Conservation (phyloP, 2,888 invertebrate species). For the Entomobrya proxima region DNA sequence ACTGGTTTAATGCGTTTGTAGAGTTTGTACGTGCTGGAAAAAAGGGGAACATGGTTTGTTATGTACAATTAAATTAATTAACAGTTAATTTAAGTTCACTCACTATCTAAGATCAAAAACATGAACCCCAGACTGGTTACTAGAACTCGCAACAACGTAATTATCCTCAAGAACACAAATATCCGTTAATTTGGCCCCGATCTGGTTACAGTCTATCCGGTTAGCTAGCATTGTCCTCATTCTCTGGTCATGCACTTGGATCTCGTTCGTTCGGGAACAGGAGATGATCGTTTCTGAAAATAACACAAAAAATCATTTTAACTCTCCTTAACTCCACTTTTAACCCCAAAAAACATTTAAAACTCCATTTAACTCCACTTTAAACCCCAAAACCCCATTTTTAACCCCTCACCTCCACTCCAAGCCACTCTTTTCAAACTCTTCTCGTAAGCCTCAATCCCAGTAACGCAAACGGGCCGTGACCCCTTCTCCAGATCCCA, state of each 20-base stretch:
- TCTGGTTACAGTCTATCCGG: background rate
- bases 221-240: background rate
- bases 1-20: background rate
- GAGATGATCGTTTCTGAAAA: background rate
- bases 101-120: background rate
- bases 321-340: too few relatives aligned
- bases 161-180: background rate
- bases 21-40: background rate
- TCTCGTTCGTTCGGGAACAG: background rate
- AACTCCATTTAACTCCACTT: too few relatives aligned
- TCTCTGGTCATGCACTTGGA: background rate
- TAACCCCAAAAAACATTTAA: too few relatives aligned
- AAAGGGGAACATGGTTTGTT: background rate
- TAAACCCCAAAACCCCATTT: too few relatives aligned
- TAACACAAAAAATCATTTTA: too few relatives aligned
- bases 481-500: background rate
- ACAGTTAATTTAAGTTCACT: background rate
- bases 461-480: background rate
- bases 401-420: background rate
- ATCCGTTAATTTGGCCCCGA: background rate
- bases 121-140: background rate
- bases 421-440: background rate
- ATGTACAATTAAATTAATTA: background rate
- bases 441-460: background rate
- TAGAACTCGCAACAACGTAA: background rate